Conservation (phyloP, 2,797 vertebrate genomes). For the Gallinago stenura region DNA sequence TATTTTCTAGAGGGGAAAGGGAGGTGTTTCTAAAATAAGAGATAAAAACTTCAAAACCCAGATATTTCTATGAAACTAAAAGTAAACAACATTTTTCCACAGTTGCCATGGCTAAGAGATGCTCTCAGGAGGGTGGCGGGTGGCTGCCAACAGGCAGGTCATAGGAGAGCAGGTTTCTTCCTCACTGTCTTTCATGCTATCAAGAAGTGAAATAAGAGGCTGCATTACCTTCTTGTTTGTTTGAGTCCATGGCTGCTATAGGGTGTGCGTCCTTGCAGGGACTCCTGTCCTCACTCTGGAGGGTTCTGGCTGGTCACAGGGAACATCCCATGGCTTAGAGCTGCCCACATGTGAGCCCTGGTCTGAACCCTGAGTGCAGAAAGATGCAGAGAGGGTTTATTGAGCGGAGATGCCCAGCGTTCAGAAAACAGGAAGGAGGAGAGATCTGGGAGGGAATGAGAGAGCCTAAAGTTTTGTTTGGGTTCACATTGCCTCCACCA, state of each 20-base stretch:
- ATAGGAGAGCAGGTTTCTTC: not conserved
- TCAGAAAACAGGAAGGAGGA: not conserved
- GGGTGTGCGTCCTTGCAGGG: constrained; percentile 44
- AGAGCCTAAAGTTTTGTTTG: not conserved
- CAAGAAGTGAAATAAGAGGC: constrained; percentile 51
- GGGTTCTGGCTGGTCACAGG: constrained; percentile 67
- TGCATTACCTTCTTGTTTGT: constrained; percentile 79
- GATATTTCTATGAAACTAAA: not conserved
- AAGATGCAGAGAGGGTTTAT: constrained; percentile 74
- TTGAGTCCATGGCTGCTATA: constrained; percentile 77
- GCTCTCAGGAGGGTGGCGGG: not conserved
- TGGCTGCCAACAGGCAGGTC: not conserved
- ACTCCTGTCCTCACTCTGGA: constrained; percentile 69
- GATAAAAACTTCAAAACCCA: not conserved
- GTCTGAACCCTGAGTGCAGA: constrained; percentile 74
- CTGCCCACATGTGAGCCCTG: constrained; percentile 70
- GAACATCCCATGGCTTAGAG: constrained; percentile 67
- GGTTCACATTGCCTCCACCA: not conserved
- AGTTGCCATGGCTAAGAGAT: not conserved
- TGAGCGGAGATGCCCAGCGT: constrained; percentile 2
- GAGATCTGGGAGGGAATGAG: not conserved
- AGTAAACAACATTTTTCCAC: not conserved
- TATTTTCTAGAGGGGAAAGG: not conserved
- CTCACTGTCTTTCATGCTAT: not conserved
- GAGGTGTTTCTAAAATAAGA: not conserved